Base-by-base conservation (phyloP, 2,888 invertebrate species). In the Dromius quadrimaculatus region DNA sequence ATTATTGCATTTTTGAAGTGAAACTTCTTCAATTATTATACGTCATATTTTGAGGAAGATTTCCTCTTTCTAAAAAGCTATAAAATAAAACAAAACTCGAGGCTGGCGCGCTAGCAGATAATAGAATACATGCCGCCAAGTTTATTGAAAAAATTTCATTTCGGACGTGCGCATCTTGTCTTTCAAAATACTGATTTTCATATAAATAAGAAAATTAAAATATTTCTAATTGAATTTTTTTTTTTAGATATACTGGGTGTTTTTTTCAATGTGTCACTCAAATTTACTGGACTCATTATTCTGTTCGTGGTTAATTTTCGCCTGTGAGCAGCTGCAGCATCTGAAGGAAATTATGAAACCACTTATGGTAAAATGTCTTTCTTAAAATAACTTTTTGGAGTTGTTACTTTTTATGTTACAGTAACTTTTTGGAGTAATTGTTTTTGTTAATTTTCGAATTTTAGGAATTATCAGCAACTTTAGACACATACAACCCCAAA, bases 271-370 rank as follows among this genome's bases (percentile, higher is more conserved):
- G 74, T 75, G 78, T 3, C 83, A 83, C 41, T 82, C 87, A 0
- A 88, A 87, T 76, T 80, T 87, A n/a, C 72, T 86, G 43, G 94
- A 94, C 78, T 89, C 92, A 0, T 84, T 94, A 76, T 94, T 94
- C 83, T 93, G 93, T 78, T 93, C 92, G 0, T 93, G 92, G 92
- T 78, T 94, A 74, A 89, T 94, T 71, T 93, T 92, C 77, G 92
- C 94, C 0, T 94, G 94, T 76, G 94, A 94, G 76, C 94, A 94
- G 79, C 83, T 94, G 70, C 91, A 92, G 78, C 94, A 94, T 80
- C 83, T 94, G 36, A 94, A 94, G 79, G 90, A 92, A 50, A 94
- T 94, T 73, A 90, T 94, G 91, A 92, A 92, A 74, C 93, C 93
- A 0, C 82, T 94, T 62, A 94, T 94, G 92, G 82, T 81, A 23